Evolutionary conservation across 2,888 invertebrate genomes (phyloP).

Genomic region (Abrostola tripartita): DNA sequence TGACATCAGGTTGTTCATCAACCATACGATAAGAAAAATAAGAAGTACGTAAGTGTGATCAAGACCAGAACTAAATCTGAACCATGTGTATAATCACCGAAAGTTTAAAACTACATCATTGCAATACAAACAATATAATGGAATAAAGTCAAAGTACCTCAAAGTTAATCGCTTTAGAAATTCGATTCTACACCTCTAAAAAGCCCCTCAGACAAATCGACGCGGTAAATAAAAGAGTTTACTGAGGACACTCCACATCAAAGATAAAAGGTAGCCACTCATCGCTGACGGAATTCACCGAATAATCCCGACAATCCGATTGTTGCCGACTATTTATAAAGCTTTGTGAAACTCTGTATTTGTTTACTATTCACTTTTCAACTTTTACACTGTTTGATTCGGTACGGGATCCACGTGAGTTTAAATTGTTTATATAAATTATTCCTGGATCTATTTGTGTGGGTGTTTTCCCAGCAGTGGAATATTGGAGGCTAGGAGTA

Average conservation of each 20-base stretch:
- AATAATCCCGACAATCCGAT: conserved; percentile 38
- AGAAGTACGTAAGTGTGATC: no score
- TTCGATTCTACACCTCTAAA: conserved; percentile 35
- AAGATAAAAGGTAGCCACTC: conserved; percentile 44
- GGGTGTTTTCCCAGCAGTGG: no score
- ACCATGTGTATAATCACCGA: no score
- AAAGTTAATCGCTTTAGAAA: conserved; percentile 31
- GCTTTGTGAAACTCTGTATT: conserved; percentile 1
- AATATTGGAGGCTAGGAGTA: no score
- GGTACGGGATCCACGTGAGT: neutral
- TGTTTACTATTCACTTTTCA: conserved; percentile 6
- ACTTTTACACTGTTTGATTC: neutral
- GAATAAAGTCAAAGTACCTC: conserved; percentile 13
- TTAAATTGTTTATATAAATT: neutral
- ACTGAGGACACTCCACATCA: conserved; percentile 47
- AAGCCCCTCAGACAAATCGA: conserved; percentile 49
- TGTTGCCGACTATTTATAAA: conserved; percentile 21
- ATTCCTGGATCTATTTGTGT: neutral
- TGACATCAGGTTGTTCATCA: no score
- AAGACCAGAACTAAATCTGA: no score
- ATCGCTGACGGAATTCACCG: conserved; percentile 21
- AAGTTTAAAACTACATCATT: neutral
- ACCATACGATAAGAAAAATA: no score
- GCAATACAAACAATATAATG: neutral
- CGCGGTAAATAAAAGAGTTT: conserved; percentile 56